Evolutionary conservation across 2,888 invertebrate genomes (phyloP).

Genomic region (Arrhopalites spinosus): DNA sequence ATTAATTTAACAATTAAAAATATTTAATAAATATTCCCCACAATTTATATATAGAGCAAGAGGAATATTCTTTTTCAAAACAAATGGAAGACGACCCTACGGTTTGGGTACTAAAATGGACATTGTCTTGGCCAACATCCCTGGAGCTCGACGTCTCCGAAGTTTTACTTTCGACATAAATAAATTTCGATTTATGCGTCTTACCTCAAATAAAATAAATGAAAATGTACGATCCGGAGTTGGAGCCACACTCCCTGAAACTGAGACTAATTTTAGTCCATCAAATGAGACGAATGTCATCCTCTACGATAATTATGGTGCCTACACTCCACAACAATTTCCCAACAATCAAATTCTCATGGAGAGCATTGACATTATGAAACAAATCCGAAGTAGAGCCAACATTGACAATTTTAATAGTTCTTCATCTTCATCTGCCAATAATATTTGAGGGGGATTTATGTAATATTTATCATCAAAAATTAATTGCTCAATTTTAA

Average conservation of each 20-base stretch:
- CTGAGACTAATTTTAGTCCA: slow-evolving; percentile 27
- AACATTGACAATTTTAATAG: no score
- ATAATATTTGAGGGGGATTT: not conserved
- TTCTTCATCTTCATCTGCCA: no score
- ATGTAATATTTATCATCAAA: not conserved
- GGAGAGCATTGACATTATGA: not conserved
- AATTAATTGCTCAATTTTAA: not conserved
- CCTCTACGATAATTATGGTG: not conserved
- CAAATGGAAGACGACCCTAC: slow-evolving; percentile 17
- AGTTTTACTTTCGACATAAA: not conserved
- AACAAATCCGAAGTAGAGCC: no score
- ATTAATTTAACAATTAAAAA: not conserved
- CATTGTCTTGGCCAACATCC: slow-evolving; percentile 20
- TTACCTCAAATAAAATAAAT: not conserved
- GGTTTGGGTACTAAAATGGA: slow-evolving; percentile 25
- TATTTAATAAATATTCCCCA: not conserved
- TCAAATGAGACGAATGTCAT: slow-evolving; percentile 25
- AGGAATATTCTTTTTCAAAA: slow-evolving; percentile 28
- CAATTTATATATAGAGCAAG: slow-evolving; percentile 3
- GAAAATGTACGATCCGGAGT: not conserved
- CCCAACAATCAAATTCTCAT: slow-evolving; percentile 21
- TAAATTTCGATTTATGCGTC: slow-evolving; percentile 4
- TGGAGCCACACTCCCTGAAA: not conserved
- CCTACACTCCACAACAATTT: slow-evolving; percentile 13
- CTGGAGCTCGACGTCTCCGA: slow-evolving; percentile 22